Conservation (phyloP, 1,140 invertebrate genomes). For the Drosophila malerkotliana region DNA sequence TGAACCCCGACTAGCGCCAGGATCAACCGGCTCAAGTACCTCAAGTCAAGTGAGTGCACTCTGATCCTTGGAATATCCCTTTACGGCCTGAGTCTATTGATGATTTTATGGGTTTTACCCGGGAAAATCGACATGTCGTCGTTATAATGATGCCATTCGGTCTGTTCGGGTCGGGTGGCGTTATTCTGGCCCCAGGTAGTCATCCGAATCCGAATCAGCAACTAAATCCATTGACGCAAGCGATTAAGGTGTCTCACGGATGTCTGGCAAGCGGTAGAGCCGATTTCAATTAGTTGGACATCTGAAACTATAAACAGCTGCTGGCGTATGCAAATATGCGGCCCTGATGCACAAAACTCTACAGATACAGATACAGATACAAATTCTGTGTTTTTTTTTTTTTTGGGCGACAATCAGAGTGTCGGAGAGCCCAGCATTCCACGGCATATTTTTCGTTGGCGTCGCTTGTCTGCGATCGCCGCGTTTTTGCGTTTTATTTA, state of each 20-base stretch:
- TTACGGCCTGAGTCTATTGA: conserved; percentile 54
- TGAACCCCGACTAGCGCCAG: conserved; percentile 27
- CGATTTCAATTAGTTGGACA: conserved; percentile 49
- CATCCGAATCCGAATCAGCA: conserved; percentile 13
- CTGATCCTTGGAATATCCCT: conserved; percentile 21
- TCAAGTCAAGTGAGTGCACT: conserved; percentile 35
- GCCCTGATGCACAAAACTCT: conserved; percentile 8
- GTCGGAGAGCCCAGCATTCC: conserved; percentile 54
- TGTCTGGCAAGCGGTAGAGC: conserved; percentile 47
- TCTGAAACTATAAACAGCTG: conserved; percentile 55
- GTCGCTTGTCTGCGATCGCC: conserved; percentile 72
- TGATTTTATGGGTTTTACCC: conserved; percentile 80
- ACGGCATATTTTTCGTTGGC: conserved; percentile 76
- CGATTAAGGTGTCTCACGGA: conserved; percentile 74
- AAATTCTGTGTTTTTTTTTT: background rate
- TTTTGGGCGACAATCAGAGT: conserved; percentile 35
- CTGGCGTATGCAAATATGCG: conserved; percentile 53
- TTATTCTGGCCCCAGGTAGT: conserved; percentile 27
- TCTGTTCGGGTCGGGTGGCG: conserved; percentile 31
- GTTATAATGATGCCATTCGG: conserved; percentile 69
- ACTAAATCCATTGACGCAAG: conserved; percentile 71
- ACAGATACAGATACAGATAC: background rate
- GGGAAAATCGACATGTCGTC: conserved; percentile 35
- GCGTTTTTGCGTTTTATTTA: conserved; percentile 56
- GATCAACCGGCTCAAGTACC: conserved; percentile 38